phyloP scores from a whole-genome alignment of 2,888 invertebrate genomes.

The Acheta domesticus region DNA sequence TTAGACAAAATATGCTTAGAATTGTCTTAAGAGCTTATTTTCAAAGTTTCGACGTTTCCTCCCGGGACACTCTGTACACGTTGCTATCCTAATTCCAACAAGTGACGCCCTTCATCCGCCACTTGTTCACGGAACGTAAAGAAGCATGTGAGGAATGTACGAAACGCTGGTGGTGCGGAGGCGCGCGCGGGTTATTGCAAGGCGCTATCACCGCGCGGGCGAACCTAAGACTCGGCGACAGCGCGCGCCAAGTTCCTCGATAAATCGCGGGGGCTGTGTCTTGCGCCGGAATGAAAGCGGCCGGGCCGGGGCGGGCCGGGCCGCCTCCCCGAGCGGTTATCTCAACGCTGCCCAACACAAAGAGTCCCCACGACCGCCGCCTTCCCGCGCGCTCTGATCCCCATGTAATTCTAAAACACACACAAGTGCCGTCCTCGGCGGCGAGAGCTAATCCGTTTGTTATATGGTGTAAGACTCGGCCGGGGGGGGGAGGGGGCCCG shows the following conservation, averaged over 20 bases:
- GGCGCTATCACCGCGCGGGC: background rate
- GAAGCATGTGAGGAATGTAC: no score
- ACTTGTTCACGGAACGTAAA: no score
- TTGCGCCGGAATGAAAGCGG: no score
- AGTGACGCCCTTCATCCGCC: no score
- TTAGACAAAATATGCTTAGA: no score
- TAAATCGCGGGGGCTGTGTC: background rate
- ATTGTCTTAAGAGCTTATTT: no score
- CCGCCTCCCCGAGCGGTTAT: no score
- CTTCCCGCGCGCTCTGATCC: background rate
- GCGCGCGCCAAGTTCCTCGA: background rate
- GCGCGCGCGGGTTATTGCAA: no score
- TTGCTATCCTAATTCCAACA: no score
- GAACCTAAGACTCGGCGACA: background rate
- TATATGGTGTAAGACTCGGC: background rate
- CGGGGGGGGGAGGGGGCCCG: background rate
- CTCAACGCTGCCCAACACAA: background rate
- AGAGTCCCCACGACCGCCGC: background rate
- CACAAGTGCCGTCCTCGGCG: background rate
- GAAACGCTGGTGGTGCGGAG: no score
- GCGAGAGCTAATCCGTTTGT: background rate
- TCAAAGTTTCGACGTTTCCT: no score
- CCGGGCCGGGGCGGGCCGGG: background rate
- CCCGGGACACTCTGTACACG: no score
- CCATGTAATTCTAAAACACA: constrained; percentile 18